Conservation (phyloP, 2,888 invertebrate species). For the Epiperipatus broadwayi region DNA sequence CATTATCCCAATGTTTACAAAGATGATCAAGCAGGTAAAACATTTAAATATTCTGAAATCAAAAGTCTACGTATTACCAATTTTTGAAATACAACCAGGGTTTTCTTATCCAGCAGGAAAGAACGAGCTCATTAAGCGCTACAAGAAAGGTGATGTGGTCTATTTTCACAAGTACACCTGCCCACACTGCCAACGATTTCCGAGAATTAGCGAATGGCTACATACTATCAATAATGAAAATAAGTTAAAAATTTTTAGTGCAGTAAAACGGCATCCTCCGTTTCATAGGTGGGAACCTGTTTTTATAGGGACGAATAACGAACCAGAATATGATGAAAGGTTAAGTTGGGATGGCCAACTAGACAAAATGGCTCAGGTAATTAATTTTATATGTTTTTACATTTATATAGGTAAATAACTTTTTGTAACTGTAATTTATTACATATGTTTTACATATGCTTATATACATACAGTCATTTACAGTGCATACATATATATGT, state of each 20-base stretch:
- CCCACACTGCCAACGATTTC: slow-evolving; percentile 65
- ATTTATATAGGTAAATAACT: too few relatives aligned
- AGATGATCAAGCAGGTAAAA: too few relatives aligned
- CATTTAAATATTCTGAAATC: slow-evolving; percentile 35
- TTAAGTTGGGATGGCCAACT: slow-evolving; percentile 85
- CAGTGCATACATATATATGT: too few relatives aligned
- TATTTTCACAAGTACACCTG: slow-evolving; percentile 80
- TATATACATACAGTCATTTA: too few relatives aligned
- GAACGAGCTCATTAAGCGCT: slow-evolving; percentile 34
- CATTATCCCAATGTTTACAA: slow-evolving; percentile 41
- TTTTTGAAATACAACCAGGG: slow-evolving; percentile 26
- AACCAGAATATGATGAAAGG: slow-evolving; percentile 67
- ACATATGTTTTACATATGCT: too few relatives aligned
- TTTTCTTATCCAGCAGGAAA: slow-evolving; percentile 41
- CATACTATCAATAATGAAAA: too few relatives aligned
- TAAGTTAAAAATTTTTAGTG: too few relatives aligned
- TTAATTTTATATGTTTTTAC: too few relatives aligned
- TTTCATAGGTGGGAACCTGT: slow-evolving; percentile 81
- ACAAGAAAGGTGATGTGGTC: slow-evolving; percentile 46
- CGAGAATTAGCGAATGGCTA: slow-evolving; percentile 47
- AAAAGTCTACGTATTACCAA: slow-evolving; percentile 25
- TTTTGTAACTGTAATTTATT: too few relatives aligned
- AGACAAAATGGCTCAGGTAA: slow-evolving; percentile 87
- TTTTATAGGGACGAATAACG: slow-evolving; percentile 67
- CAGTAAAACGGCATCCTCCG: slow-evolving; percentile 45